Evolutionary conservation across 2,888 invertebrate genomes (phyloP).

Genomic region (Boloria euphrosyne): DNA sequence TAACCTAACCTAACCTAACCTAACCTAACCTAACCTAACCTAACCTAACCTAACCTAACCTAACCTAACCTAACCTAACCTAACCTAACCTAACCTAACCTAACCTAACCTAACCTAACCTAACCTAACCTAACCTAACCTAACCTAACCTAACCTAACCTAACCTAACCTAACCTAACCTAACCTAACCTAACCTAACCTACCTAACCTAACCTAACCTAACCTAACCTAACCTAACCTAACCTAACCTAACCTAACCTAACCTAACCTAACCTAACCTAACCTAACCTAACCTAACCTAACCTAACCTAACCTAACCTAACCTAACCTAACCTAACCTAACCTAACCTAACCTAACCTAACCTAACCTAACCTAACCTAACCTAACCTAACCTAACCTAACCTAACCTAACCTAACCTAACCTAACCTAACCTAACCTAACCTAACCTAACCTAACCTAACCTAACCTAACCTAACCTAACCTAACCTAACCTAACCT

Average conservation of each 20-base stretch:
- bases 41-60: too few species aligned
- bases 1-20: constrained; percentile 33
- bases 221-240: constrained; percentile 35
- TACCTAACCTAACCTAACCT: constrained; percentile 36
- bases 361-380: constrained; percentile 41
- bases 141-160: constrained; percentile 38
- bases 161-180: constrained; percentile 38
- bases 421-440: constrained; percentile 24
- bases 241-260: constrained; percentile 34
- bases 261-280: constrained; percentile 39
- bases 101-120: constrained; percentile 18
- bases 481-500: constrained; percentile 17
- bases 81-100: constrained; percentile 20
- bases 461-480: constrained; percentile 17
- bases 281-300: constrained; percentile 38
- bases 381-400: constrained; percentile 41
- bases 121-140: constrained; percentile 35
- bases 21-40: constrained; percentile 28
- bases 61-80: constrained; percentile 36
- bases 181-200: constrained; percentile 40
- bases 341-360: constrained; percentile 42
- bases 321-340: constrained; percentile 41
- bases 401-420: constrained; percentile 22
- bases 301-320: constrained; percentile 40
- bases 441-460: too few species aligned